Evolutionary conservation across 2,113 vertebrate species (phyloP), one percentile per base, ranked within the genome.

Genomic region (Bos indicus): DNA sequence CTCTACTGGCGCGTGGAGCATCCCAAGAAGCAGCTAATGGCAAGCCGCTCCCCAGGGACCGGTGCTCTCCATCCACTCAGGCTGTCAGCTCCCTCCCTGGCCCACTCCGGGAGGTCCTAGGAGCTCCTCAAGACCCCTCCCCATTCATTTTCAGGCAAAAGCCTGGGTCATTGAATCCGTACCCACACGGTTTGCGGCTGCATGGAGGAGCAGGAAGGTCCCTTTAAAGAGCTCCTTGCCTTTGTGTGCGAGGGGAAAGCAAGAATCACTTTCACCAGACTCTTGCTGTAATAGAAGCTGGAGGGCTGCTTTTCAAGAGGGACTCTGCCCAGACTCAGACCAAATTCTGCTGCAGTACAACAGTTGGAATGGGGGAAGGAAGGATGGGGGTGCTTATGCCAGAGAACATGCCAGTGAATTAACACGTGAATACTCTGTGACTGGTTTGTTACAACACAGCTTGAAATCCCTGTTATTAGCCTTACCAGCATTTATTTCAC

Each of bases 191-290:
- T 83, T 71, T 71, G 98, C 95, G 30, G 97, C 89, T 78, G 96
- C 91, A 54, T 19, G 33, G 95, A 83, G 36, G 54, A 85, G 52
- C 71, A 33, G 90, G 88, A 80, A 64, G 97, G 93, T 74, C 97
- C 97, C 97, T 97, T 97, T 80, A 97, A 51, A 85, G 67, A 97
- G 95, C 97, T 71, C 78, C 90, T 83, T n/a, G 95, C 95, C 92
- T 97, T 98, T 98, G 98, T 98, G 98, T 81, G 97, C 81, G 10
- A 30, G 11, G 60, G 46, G 83, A 74, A 93, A 95, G 92, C 94
- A 57, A 96, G 92, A 84, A 52, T 62, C 71, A 13, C 54, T 80
- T 88, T 90, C 62, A 93, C 60, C 81, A 36, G 97, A 88, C 83
- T 62, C 94, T 23, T 11, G 74, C 94, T 43, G 46, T 0, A 33